Conservation (phyloP, 1,140 invertebrate genomes). For the Camponotus pennsylvanicus region DNA sequence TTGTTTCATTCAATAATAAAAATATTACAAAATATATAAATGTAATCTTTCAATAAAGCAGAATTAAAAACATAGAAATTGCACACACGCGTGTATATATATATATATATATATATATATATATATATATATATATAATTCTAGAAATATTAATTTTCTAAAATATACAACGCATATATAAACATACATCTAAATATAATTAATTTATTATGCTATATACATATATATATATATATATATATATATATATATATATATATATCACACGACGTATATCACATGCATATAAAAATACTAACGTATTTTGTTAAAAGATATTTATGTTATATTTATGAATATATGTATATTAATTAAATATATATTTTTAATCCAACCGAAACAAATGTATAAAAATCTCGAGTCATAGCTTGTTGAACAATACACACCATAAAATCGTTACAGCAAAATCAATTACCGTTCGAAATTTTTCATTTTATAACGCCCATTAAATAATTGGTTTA, state of each 20-base stretch:
- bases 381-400: not conserved
- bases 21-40: slow-evolving; percentile 8
- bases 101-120: not conserved
- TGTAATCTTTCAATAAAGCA: slow-evolving; percentile 40
- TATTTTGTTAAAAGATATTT: not conserved
- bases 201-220: slow-evolving; percentile 1
- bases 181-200: not conserved
- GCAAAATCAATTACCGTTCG: slow-evolving; percentile 4
- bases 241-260: not conserved
- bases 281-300: not conserved
- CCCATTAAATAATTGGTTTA: slow-evolving; percentile 60
- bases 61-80: slow-evolving; percentile 37
- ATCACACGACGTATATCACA: not conserved
- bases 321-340: not conserved
- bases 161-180: not conserved
- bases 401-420: slow-evolving; percentile 7
- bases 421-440: slow-evolving; percentile 13
- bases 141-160: slow-evolving; percentile 3
- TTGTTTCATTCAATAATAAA: slow-evolving; percentile 19
- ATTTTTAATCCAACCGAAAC: not conserved
- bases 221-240: not conserved
- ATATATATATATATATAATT: not conserved
- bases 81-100: not conserved
- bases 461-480: not conserved
- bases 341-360: not conserved